Evolutionary conservation across 2,888 invertebrate genomes (phyloP).

Genomic region (Drosophila acutilabella): DNA sequence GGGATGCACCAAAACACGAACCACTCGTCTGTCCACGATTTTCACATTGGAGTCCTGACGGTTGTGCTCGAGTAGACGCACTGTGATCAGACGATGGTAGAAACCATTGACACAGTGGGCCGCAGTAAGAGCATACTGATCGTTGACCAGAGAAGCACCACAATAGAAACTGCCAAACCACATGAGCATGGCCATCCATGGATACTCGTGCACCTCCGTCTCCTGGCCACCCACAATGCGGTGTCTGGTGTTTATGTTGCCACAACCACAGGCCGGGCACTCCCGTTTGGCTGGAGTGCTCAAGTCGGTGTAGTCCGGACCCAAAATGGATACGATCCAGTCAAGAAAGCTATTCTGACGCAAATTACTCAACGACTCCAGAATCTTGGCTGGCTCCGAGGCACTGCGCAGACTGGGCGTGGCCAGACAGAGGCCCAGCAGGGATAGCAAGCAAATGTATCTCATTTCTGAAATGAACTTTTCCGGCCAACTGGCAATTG

Average conservation of each 20-base stretch:
- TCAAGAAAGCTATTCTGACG: slow-evolving; percentile 76
- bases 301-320: slow-evolving; percentile 57
- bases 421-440: slow-evolving; percentile 46
- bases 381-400: slow-evolving; percentile 65
- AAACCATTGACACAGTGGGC: slow-evolving; percentile 91
- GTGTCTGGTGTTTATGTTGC: slow-evolving; percentile 88
- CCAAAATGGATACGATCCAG: slow-evolving; percentile 77
- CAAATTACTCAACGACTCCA: slow-evolving; percentile 54
- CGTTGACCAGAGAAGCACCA: slow-evolving; percentile 90
- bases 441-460: slow-evolving; percentile 36
- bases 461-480: slow-evolving; percentile 56
- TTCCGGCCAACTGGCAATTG: slow-evolving; percentile 64
- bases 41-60: slow-evolving; percentile 85
- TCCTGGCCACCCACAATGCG: slow-evolving; percentile 93
- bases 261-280: slow-evolving; percentile 86
- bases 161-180: slow-evolving; percentile 88
- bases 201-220: slow-evolving; percentile 89
- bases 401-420: slow-evolving; percentile 47
- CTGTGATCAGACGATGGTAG: slow-evolving; percentile 86
- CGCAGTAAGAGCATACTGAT: slow-evolving; percentile 91
- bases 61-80: slow-evolving; percentile 91
- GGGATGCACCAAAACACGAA: slow-evolving; percentile 86
- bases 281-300: slow-evolving; percentile 62
- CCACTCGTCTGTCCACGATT: slow-evolving; percentile 83
- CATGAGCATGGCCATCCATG: slow-evolving; percentile 90